Percentiles rank a stretch among this genome's conserved stretches.
Evolutionary conservation across 2,797 vertebrate genomes (phyloP).

Genomic region (Macrochelys suwanniensis): DNA sequence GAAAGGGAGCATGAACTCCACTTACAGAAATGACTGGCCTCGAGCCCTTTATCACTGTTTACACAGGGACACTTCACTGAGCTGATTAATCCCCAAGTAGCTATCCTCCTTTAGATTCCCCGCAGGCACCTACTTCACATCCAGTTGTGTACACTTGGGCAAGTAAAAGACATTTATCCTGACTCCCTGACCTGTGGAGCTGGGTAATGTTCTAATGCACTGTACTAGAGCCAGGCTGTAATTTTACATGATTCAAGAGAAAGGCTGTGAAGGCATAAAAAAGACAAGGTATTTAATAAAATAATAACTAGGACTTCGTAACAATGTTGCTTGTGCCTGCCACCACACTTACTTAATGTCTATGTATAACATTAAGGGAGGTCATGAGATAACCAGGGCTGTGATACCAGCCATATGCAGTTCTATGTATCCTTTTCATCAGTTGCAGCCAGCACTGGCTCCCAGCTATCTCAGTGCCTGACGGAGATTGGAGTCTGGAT

Average conservation of each 20-base stretch:
- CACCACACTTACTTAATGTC: not conserved
- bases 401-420: not conserved
- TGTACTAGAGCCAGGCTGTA: not conserved
- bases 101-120: conserved; percentile 45
- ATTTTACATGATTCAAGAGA: not conserved
- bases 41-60: not conserved
- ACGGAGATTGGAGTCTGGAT: not conserved
- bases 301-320: not conserved
- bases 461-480: not conserved
- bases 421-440: not conserved
- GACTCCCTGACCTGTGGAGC: conserved; percentile 34
- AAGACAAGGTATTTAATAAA: not conserved
- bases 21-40: conserved; percentile 27
- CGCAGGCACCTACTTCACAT: not conserved
- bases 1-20: no score
- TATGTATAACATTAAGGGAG: not conserved
- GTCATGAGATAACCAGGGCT: not conserved
- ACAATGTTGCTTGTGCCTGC: not conserved
- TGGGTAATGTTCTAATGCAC: conserved; percentile 17
- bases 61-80: not conserved
- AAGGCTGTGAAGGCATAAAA: not conserved
- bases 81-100: not conserved
- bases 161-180: conserved; percentile 31
- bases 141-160: conserved; percentile 25
- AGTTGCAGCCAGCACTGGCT: not conserved